A percentile compares a stretch with the other conserved stretches of the same genome.
Evolutionary conservation across 2,113 vertebrate genomes (phyloP).

Genomic region (Pogona vitticeps): DNA sequence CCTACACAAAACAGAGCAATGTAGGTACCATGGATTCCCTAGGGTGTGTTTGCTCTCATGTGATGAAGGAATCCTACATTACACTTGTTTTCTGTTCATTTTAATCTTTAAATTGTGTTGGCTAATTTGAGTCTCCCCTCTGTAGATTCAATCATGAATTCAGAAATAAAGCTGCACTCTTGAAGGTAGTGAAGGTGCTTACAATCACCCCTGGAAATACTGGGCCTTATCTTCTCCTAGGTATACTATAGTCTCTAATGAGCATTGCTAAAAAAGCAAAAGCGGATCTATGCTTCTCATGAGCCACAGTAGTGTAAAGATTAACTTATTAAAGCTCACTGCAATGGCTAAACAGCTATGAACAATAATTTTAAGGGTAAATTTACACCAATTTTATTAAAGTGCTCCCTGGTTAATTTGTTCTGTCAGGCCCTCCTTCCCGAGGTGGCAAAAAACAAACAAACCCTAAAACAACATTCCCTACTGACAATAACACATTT

Average conservation of each 20-base stretch:
- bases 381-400: background rate
- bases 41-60: background rate
- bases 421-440: constrained; percentile 3
- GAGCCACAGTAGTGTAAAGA: background rate
- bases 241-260: constrained; percentile 19
- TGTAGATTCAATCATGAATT: background rate
- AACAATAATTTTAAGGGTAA: background rate
- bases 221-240: background rate
- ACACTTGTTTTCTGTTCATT: background rate
- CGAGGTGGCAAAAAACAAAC: constrained; percentile 32
- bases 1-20: background rate
- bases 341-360: background rate
- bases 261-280: background rate
- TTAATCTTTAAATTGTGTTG: background rate
- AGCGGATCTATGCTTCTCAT: background rate
- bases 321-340: background rate
- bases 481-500: background rate
- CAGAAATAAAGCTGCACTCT: background rate
- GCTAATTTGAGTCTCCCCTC: background rate
- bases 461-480: constrained; percentile 8
- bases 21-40: too few species aligned
- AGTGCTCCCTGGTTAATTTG: constrained; percentile 7
- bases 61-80: too few species aligned
- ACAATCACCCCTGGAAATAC: rapidly evolving
- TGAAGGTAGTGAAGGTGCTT: background rate